Conservation (phyloP, 2,888 invertebrate genomes). For the Ochropleura plecta region DNA sequence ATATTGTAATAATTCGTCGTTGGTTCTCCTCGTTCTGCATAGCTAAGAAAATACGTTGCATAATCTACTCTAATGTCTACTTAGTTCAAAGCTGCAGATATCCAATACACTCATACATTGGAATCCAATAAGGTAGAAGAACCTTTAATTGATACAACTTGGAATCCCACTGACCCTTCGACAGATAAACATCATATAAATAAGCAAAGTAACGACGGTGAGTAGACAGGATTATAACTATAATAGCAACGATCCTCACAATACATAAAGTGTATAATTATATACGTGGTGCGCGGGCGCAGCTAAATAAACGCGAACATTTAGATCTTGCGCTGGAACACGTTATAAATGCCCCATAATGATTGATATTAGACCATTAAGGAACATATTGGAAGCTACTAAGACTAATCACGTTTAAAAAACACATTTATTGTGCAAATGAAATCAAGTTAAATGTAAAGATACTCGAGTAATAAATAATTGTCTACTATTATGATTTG, state of each 20-base stretch:
- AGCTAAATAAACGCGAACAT: conserved; percentile 55
- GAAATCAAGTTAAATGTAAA: conserved; percentile 7
- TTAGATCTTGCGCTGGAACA: conserved; percentile 53
- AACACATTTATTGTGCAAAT: conserved; percentile 25
- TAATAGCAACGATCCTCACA: conserved; percentile 17
- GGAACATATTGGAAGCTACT: conserved; percentile 42
- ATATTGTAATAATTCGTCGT: conserved; percentile 24
- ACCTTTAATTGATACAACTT: conserved; percentile 33
- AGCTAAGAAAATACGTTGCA: conserved; percentile 5
- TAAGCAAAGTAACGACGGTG: conserved; percentile 27
- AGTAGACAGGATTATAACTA: conserved; percentile 8
- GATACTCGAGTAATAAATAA: background rate
- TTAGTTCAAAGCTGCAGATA: conserved; percentile 8
- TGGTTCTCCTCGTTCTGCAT: conserved; percentile 40
- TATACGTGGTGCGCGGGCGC: conserved; percentile 30
- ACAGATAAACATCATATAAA: conserved; percentile 31
- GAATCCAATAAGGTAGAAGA: conserved; percentile 32
- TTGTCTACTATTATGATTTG: background rate
- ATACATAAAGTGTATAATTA: conserved; percentile 38
- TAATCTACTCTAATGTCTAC: background rate
- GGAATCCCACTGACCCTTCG: conserved; percentile 15
- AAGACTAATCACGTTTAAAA: conserved; percentile 42
- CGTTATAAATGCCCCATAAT: conserved; percentile 56
- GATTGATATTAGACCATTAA: conserved; percentile 57
- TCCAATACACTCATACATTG: conserved; percentile 15